Percentiles rank a stretch among this genome's conserved stretches.
phyloP scores from a whole-genome alignment of 2,797 vertebrate genomes.

The Masticophis lateralis region DNA sequence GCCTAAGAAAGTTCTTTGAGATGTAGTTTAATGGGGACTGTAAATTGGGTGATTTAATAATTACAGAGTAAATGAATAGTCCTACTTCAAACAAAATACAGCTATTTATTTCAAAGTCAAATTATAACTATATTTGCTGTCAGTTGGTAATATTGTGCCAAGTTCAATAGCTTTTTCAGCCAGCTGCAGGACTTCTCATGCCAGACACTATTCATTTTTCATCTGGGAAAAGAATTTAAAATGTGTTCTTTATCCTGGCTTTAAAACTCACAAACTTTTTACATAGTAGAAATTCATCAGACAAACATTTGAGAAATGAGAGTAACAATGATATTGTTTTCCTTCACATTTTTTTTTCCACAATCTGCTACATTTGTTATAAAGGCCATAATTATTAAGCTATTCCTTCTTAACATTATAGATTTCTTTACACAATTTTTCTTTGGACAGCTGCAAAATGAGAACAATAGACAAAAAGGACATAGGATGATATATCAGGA shows the following conservation, averaged over 20 bases:
- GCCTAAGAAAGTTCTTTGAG: conserved; percentile 40
- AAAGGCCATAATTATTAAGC: conserved; percentile 58
- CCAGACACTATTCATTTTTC: conserved; percentile 63
- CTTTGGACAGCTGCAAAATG: conserved; percentile 52
- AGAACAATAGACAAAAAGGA: conserved; percentile 16
- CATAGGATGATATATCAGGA: conserved; percentile 24
- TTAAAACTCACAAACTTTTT: conserved; percentile 63
- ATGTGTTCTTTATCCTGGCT: conserved; percentile 63
- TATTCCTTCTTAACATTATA: conserved; percentile 44
- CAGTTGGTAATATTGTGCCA: conserved; percentile 55
- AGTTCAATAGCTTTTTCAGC: conserved; percentile 58
- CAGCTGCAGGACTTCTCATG: conserved; percentile 55
- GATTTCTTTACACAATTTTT: conserved; percentile 54
- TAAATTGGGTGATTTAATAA: conserved; percentile 33
- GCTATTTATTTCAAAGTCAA: conserved; percentile 53
- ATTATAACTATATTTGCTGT: conserved; percentile 47
- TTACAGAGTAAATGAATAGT: conserved; percentile 37
- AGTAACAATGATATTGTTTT: conserved; percentile 56
- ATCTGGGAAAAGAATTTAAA: conserved; percentile 54
- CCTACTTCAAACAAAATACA: conserved; percentile 44
- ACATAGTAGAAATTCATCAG: conserved; percentile 70
- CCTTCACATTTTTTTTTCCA: conserved; percentile 57
- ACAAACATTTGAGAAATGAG: conserved; percentile 71
- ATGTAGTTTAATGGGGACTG: conserved; percentile 45
- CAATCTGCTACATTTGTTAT: conserved; percentile 65